Evolutionary conservation across 2,888 invertebrate species (phyloP), one percentile per base, ranked within the genome.

Genomic region (Drosophila fungiperda): DNA sequence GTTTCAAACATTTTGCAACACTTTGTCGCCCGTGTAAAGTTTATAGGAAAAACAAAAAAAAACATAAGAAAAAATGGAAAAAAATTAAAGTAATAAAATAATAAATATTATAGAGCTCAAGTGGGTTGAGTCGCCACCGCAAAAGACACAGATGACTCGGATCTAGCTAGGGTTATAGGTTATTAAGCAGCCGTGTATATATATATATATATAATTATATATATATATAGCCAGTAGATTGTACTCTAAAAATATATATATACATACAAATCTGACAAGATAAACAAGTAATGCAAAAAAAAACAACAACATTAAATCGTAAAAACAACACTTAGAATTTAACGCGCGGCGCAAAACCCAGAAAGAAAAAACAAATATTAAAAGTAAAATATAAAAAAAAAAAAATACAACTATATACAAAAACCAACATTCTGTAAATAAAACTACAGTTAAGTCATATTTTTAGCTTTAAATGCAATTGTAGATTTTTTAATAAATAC

Each of bases 381-480:
- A 64, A 54, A 15, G 2, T 55, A 74, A 64, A 66, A 67, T 74
- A 74, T 59, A 45, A 68, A 63, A 68, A 78, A 73, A 74, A 48
- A 74, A 48, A 57, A 54, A 52, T 40, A 33, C 42, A 64, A 68
- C 40, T 36, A 55, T 35, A 42, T 58, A 61, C 29, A 54, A 50
- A 55, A 59, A 67, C 54, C 36, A 61, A 67, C 60, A 73, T 50
- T 82, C 73, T 92, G 92, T 92, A 92, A 88, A 92, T 92, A 85
- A 61, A 84, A 85, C 83, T 82, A 83, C 86, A 92, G 91, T 92
- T 93, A 93, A 93, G 93, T 92, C 92, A 93, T 90, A 90, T 89
- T 87, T 87, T 91, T 93, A 93, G 91, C 90, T 91, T 91, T 90
- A 89, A 86, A 90, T 87, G 88, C 90, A 88, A 88, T 84, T 92